Evolutionary conservation across 2,113 vertebrate genomes (phyloP).

Genomic region (Catharus bicknelli): DNA sequence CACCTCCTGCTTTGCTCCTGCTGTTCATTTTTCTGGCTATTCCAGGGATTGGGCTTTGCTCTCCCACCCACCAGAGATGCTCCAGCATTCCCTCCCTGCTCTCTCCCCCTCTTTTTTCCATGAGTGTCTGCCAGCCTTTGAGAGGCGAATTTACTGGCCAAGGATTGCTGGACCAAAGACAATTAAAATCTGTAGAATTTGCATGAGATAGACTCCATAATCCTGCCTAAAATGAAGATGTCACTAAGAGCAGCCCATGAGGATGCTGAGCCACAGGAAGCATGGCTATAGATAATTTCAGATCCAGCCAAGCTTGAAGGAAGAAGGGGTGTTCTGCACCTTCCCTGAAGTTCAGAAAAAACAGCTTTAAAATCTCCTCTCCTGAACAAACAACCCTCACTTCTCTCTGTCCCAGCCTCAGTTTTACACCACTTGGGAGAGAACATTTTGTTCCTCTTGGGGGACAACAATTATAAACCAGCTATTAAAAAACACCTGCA

Average conservation of each 20-base stretch:
- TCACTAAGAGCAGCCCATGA: background rate
- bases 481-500: background rate
- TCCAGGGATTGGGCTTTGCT: background rate
- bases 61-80: background rate
- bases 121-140: background rate
- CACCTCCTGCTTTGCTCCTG: background rate
- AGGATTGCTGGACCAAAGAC: background rate
- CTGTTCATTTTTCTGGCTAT: background rate
- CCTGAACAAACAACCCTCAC: background rate
- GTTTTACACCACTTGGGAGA: background rate
- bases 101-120: background rate
- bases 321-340: background rate
- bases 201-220: background rate
- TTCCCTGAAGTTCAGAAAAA: background rate
- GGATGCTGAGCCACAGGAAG: slow-evolving; percentile 38
- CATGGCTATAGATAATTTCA: slow-evolving; percentile 7
- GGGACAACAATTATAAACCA: background rate
- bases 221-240: background rate
- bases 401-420: background rate
- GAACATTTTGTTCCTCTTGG: background rate
- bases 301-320: slow-evolving; percentile 7
- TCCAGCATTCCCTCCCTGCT: background rate
- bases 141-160: background rate
- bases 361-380: background rate
- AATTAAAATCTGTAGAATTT: background rate